phyloP scores from a whole-genome alignment of 2,888 invertebrate species.

The Acleris sparsana region DNA sequence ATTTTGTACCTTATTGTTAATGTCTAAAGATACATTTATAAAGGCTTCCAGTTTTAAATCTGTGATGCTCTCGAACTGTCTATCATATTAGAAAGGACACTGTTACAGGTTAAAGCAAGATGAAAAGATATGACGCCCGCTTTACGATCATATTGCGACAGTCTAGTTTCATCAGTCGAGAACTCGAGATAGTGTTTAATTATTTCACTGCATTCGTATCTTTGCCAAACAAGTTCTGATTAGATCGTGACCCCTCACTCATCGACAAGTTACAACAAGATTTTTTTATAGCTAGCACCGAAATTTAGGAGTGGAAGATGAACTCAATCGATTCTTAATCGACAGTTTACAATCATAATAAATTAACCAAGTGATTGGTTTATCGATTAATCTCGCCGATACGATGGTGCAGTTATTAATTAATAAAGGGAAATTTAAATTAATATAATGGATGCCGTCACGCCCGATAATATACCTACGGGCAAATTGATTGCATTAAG shows the following conservation, averaged over 20 bases:
- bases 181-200: slow-evolving; percentile 45
- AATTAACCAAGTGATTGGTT: slow-evolving; percentile 30
- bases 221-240: slow-evolving; percentile 15
- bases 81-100: not conserved
- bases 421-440: slow-evolving; percentile 20
- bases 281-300: slow-evolving; percentile 17
- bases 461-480: slow-evolving; percentile 5
- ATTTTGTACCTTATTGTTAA: not conserved
- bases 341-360: slow-evolving; percentile 36
- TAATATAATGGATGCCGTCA: slow-evolving; percentile 21
- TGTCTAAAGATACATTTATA: not conserved
- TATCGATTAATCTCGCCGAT: slow-evolving; percentile 29
- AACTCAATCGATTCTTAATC: slow-evolving; percentile 32
- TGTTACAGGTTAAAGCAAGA: slow-evolving; percentile 23
- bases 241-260: slow-evolving; percentile 29
- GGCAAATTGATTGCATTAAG: slow-evolving; percentile 5
- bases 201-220: slow-evolving; percentile 28
- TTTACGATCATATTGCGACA: not conserved
- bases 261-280: slow-evolving; percentile 28
- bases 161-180: slow-evolving; percentile 42
- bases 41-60: not conserved
- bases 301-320: slow-evolving; percentile 27
- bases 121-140: slow-evolving; percentile 40
- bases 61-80: too few species aligned
- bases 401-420: slow-evolving; percentile 18